These are phyloP conservation scores for Hermaeophaga mercurialis DNA, from an alignment of 2,888 invertebrate species.

Conservation along the genomic window DNA sequence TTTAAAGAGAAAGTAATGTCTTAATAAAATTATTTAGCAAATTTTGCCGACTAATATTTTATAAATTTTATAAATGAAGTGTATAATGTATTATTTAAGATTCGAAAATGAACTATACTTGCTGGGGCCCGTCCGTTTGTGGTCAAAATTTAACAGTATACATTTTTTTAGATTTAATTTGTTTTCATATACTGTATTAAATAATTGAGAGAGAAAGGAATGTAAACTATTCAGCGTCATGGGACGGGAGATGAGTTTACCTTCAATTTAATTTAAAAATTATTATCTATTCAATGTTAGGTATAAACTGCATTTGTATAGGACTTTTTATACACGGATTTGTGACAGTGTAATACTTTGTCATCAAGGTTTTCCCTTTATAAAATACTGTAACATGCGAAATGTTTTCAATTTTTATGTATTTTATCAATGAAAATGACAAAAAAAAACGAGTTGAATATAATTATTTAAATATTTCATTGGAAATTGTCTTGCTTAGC, in stretches of 20 bases:
- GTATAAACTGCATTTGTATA: not conserved
- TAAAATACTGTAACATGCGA: not conserved
- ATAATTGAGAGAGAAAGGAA: slow-evolving; percentile 27
- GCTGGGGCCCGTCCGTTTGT: too few species aligned
- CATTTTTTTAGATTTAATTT: not conserved
- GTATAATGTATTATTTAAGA: too few species aligned
- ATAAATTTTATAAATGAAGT: too few species aligned
- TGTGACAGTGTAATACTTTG: not conserved
- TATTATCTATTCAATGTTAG: slow-evolving; percentile 19
- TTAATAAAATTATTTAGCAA: too few species aligned
- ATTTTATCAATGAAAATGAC: too few species aligned
- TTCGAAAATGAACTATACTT: too few species aligned
- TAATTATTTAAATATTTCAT: too few species aligned
- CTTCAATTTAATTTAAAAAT: slow-evolving; percentile 27
- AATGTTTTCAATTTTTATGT: not conserved
- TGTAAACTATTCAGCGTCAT: slow-evolving; percentile 19
- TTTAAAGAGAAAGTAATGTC: too few species aligned
- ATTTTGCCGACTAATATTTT: too few species aligned
- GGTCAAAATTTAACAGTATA: too few species aligned
- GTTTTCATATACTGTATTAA: slow-evolving; percentile 13
- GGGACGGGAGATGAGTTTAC: slow-evolving; percentile 28
- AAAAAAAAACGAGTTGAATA: too few species aligned
- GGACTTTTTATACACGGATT: slow-evolving; percentile 1
- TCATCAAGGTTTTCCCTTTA: not conserved
- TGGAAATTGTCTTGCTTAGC: too few species aligned